Base-by-base conservation (phyloP, 2,888 invertebrate species). In the Notodonta ziczac region DNA sequence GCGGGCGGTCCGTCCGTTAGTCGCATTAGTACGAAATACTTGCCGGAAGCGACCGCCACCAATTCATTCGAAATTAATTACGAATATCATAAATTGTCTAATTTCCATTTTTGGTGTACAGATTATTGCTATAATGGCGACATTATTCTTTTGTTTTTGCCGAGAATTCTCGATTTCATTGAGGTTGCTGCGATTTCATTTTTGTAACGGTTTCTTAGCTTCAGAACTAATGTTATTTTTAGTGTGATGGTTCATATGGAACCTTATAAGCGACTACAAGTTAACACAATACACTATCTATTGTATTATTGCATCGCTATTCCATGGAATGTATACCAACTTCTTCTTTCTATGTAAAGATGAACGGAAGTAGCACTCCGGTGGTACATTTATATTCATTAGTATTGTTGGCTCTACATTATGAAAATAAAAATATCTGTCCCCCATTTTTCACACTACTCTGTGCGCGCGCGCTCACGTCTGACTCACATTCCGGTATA, bases 51-150 rank as follows among this genome's bases (percentile, higher is more conserved):
- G 62, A 66, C 72, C 65, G 72, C 24, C 24, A 60, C 63, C 9
- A 51, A 55, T 67, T 61, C 52, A 69, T 69, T 77, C 60, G 59
- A 60, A 77, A 76, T 74, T 64, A 77, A 74, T 74, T 69, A 74
- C 46, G 13, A 24, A 62, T 66, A 56, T 53, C 42, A 74, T 74
- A 65, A 74, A 77, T 74, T 62, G 32, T 24, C 48, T 48, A 52
- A 32, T 62, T 65, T 63, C 74, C 62, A 54, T 55, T 65, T 57
- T 51, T 32, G 44, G 55, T 74, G 60, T 69, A 76, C 71, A 24
- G 24, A 24, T 24, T 51, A 51, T 51, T 51, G n/a, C 8, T 51
- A 46, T 51, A 51, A 51, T 32, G 24, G 51, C 51, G 10, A 51
- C 12, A 24, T 51, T 51, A 51, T 51, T 24, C 32, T 51, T 24